Base-by-base conservation (phyloP, 2,888 invertebrate genomes). In the Metalampra italica region DNA sequence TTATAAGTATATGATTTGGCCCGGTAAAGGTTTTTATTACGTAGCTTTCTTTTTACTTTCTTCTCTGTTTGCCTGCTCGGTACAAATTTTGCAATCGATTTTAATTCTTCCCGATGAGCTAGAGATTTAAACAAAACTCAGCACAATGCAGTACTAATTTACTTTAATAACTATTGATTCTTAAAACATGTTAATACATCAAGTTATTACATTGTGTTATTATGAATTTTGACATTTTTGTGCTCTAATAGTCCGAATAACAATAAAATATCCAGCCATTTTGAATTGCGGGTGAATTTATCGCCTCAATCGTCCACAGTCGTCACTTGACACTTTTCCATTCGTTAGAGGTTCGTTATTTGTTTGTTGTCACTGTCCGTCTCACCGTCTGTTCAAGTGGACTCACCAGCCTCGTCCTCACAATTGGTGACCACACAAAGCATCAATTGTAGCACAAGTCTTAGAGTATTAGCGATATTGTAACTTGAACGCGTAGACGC, bases 271-370 rank as follows among this genome's bases (percentile, higher is more conserved):
- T 22, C 22, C 14, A 14, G 13, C 39, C 5, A 14, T 39, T 39
- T 39, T 7, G 13, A 32, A 32, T 11, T 39, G 40, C 39, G 42
- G 40, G 32, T 43, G 41, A 45, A 49, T 45, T 38, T 41, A 45
- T 47, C 51, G 29, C 42, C 12, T 4, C 15, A 14, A 29, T 41
- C 40, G 30, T 37, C 5, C 40, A 22, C 41, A 9, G 5, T 29
- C 13, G 40, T 38, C 56, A 59, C 61, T 71, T 78, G 85, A 82
- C 87, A 83, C 86, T 78, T 82, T 78, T 80, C 75, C 70, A 73
- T 81, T 88, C 80, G 88, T 88, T 88, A 88, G 72, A 64, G 71
- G 64, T 68, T 80, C 80, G 82, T 86, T 82, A 83, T 86, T 86
- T 87, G 87, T 86, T 83, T 75, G 73, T 77, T 81, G 87, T 82